These are phyloP conservation scores for Lasioglossum morio DNA, from an alignment of 2,888 invertebrate species.

Conservation along the genomic window DNA sequence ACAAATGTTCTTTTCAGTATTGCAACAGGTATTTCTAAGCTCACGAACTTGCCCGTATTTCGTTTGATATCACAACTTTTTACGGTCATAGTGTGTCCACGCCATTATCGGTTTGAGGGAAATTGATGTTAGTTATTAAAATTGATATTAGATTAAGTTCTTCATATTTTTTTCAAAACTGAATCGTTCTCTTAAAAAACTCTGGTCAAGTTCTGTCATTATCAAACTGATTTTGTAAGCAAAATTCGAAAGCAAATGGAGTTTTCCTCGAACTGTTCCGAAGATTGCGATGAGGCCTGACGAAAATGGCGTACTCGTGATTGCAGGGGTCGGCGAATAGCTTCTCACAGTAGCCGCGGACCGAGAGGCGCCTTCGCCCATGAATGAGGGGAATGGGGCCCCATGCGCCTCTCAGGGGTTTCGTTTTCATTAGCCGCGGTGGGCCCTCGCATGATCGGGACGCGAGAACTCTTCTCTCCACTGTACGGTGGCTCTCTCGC, in stretches of 20 bases:
- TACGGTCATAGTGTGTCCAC: too few relatives aligned
- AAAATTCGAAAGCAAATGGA: not conserved
- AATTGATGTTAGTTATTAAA: too few relatives aligned
- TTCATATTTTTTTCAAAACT: too few relatives aligned
- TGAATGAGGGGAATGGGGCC: constrained; percentile 29
- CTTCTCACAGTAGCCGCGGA: constrained; percentile 66
- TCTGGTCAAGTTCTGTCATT: too few relatives aligned
- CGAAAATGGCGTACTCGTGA: constrained; percentile 56
- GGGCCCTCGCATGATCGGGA: constrained; percentile 55
- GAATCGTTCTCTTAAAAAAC: too few relatives aligned
- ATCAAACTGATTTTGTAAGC: not conserved
- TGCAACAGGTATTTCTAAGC: too few relatives aligned
- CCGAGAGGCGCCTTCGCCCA: constrained; percentile 48
- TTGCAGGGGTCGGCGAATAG: constrained; percentile 60
- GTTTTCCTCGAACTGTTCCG: not conserved
- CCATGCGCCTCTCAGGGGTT: constrained; percentile 47
- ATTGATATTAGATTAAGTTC: too few relatives aligned
- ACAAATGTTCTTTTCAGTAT: too few relatives aligned
- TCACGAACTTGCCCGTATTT: too few relatives aligned
- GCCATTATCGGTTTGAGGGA: not conserved
- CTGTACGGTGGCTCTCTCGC: not conserved
- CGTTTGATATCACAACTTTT: too few relatives aligned
- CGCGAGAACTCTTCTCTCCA: constrained; percentile 12
- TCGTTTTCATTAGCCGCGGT: constrained; percentile 70
- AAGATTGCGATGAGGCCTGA: constrained; percentile 15